Percentiles rank a stretch among this genome's conserved stretches.
Evolutionary conservation across 2,888 invertebrate genomes (phyloP).

Genomic region (Thyatira batis): DNA sequence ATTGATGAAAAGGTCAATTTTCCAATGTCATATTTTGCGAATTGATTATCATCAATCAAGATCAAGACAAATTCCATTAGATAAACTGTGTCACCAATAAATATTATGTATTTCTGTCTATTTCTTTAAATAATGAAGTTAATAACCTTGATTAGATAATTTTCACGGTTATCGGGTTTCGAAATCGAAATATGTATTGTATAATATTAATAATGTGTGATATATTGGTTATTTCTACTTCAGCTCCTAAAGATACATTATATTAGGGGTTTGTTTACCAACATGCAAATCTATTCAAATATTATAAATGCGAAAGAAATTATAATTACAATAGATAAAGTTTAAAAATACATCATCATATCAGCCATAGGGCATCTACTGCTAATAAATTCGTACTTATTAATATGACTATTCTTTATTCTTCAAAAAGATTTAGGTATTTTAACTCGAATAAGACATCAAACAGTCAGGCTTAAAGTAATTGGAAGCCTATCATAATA

Average conservation of each 20-base stretch:
- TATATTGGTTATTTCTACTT: neutral
- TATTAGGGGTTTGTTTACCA: no score
- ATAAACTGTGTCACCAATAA: neutral
- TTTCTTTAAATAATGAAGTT: neutral
- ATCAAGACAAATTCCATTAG: neutral
- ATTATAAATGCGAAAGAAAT: no score
- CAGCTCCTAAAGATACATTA: neutral
- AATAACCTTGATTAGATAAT: neutral
- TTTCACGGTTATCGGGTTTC: neutral
- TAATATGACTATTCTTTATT: no score
- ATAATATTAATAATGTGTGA: neutral
- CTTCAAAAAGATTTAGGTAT: no score
- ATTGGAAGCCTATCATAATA: no score
- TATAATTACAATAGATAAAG: no score
- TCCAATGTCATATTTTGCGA: neutral
- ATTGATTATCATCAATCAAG: neutral
- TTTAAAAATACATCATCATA: no score
- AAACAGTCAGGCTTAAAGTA: neutral
- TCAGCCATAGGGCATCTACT: no score
- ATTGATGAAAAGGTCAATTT: neutral
- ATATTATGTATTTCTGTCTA: no score
- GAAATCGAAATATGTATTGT: neutral
- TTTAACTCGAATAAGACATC: no score
- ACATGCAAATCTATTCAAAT: no score
- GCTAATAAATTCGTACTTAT: no score